These are phyloP conservation scores for Maniola hyperantus DNA, from an alignment of 2,888 invertebrate species.

Conservation along the genomic window DNA sequence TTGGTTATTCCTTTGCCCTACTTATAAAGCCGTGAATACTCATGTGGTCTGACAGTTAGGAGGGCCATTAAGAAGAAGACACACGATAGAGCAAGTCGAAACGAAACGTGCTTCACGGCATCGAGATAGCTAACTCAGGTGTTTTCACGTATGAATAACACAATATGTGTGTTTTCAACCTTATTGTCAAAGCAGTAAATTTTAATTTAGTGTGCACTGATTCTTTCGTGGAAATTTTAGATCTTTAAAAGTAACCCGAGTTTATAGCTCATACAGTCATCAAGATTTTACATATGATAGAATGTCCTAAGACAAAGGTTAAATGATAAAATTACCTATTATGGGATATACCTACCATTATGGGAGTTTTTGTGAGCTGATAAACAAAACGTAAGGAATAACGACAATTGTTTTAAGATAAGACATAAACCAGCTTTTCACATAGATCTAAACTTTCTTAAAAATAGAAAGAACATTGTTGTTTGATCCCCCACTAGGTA, in stretches of 20 bases:
- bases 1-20: slow-evolving; percentile 44
- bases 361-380: slow-evolving; percentile 16
- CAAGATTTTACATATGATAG: slow-evolving; percentile 62
- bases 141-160: slow-evolving; percentile 63
- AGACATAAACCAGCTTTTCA: not conserved
- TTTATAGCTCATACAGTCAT: slow-evolving; percentile 72
- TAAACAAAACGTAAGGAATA: slow-evolving; percentile 9
- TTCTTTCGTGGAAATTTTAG: slow-evolving; percentile 24
- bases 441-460: not conserved
- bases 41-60: slow-evolving; percentile 68
- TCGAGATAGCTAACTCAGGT: slow-evolving; percentile 69
- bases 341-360: too few relatives aligned
- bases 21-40: slow-evolving; percentile 58
- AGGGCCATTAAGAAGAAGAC: slow-evolving; percentile 68
- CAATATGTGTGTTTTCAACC: slow-evolving; percentile 35
- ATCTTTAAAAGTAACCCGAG: slow-evolving; percentile 30
- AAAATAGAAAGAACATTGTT: not conserved
- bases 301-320: slow-evolving; percentile 59
- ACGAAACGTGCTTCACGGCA: slow-evolving; percentile 73
- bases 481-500: too few relatives aligned
- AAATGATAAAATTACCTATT: slow-evolving; percentile 42
- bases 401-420: not conserved
- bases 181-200: slow-evolving; percentile 31
- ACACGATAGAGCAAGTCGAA: slow-evolving; percentile 63
- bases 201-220: slow-evolving; percentile 11